phyloP scores from a whole-genome alignment of 1,140 invertebrate genomes.

The Dinoponera quadriceps region DNA sequence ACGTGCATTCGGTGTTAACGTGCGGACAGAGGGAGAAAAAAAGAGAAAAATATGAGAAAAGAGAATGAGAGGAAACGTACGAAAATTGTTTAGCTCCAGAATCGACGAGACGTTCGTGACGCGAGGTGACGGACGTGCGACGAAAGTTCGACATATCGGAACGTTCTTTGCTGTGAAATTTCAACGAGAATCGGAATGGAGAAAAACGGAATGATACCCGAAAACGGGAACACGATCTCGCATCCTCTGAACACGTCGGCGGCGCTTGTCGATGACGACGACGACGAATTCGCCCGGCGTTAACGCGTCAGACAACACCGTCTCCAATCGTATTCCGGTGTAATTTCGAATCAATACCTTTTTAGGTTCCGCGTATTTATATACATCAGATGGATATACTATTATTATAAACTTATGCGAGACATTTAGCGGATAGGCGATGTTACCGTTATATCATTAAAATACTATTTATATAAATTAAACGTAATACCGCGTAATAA shows the following conservation, averaged over 20 bases:
- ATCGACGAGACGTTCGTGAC: slow-evolving; percentile 15
- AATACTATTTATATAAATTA: slow-evolving; percentile 85
- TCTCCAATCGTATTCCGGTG: slow-evolving; percentile 27
- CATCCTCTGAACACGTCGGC: no score
- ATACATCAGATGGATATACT: slow-evolving; percentile 73
- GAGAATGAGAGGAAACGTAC: not conserved
- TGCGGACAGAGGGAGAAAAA: not conserved
- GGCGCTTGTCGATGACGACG: not conserved
- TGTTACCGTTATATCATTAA: slow-evolving; percentile 84
- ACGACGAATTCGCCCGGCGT: not conserved
- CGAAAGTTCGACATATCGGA: slow-evolving; percentile 35
- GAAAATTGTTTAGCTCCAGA: slow-evolving; percentile 41
- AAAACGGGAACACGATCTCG: no score
- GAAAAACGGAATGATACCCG: not conserved
- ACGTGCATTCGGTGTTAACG: slow-evolving; percentile 19
- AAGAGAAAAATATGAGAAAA: no score
- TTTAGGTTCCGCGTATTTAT: slow-evolving; percentile 70
- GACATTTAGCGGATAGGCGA: slow-evolving; percentile 78
- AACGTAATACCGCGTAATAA: slow-evolving; percentile 78
- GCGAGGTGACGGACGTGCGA: slow-evolving; percentile 4
- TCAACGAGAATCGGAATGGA: no score
- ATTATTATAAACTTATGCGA: slow-evolving; percentile 68
- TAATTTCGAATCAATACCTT: slow-evolving; percentile 46
- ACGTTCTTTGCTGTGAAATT: slow-evolving; percentile 10
- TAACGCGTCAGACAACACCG: not conserved